phyloP scores from a whole-genome alignment of 2,797 vertebrate genomes.

The Xenentodon cancila region DNA sequence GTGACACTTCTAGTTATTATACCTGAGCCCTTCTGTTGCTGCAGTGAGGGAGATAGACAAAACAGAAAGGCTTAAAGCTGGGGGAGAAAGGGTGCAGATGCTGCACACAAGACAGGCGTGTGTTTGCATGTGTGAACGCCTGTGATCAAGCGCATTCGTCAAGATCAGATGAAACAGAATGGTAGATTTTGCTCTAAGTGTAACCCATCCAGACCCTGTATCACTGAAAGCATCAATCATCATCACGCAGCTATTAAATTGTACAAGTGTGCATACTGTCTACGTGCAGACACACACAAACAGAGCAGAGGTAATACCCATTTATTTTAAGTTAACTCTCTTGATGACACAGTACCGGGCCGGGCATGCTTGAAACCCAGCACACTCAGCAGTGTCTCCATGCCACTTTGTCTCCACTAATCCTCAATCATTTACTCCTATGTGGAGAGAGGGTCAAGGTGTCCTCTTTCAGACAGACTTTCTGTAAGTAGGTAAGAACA shows the following conservation, averaged over 20 bases:
- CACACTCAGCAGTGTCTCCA: slow-evolving; percentile 58
- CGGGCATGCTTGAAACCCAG: slow-evolving; percentile 56
- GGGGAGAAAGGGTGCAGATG: slow-evolving; percentile 39
- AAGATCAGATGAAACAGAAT: slow-evolving; percentile 44
- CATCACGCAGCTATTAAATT: slow-evolving; percentile 38
- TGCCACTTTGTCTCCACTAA: slow-evolving; percentile 69
- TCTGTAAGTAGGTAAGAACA: slow-evolving; percentile 61
- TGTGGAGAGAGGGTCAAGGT: slow-evolving; percentile 49
- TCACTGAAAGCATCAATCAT: slow-evolving; percentile 44
- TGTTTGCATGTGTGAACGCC: slow-evolving; percentile 26
- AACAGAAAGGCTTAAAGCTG: slow-evolving; percentile 33
- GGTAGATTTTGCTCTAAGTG: slow-evolving; percentile 39
- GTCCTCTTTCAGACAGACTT: slow-evolving; percentile 48
- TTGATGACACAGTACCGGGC: slow-evolving; percentile 62
- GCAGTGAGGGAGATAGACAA: slow-evolving; percentile 34
- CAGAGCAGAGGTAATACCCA: slow-evolving; percentile 50
- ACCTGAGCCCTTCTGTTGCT: slow-evolving; percentile 22
- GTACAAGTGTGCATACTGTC: slow-evolving; percentile 31
- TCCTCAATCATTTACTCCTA: slow-evolving; percentile 55
- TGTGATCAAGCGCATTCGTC: slow-evolving; percentile 52
- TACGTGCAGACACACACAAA: slow-evolving; percentile 19
- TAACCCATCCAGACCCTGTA: slow-evolving; percentile 41
- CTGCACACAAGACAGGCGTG: slow-evolving; percentile 41
- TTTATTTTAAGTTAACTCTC: slow-evolving; percentile 61
- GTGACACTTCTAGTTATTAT: slow-evolving; percentile 26